Conservation (phyloP, 1,140 invertebrate species). For the Bradysia coprophila region DNA sequence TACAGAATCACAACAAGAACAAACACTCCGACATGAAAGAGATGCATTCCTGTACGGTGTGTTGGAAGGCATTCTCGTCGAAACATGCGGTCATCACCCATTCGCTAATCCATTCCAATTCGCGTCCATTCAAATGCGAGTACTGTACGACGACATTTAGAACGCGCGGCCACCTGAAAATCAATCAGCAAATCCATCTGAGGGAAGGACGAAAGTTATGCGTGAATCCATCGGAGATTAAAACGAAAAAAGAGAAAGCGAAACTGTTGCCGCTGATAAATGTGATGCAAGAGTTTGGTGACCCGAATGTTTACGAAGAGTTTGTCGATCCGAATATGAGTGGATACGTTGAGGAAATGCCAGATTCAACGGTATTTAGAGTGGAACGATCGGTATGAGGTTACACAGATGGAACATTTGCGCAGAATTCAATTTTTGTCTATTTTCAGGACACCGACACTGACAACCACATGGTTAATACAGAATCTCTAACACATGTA, state of each 20-base stretch:
- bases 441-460: too few species aligned
- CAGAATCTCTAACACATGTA: too few species aligned
- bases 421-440: too few species aligned
- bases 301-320: too few species aligned
- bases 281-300: too few species aligned
- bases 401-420: too few species aligned
- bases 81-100: slow-evolving; percentile 13
- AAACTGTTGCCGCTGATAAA: not conserved
- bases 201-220: not conserved
- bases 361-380: too few species aligned
- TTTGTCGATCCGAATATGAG: too few species aligned
- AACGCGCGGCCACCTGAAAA: slow-evolving; percentile 13
- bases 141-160: slow-evolving; percentile 34
- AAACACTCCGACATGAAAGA: not conserved
- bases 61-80: slow-evolving; percentile 7
- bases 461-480: too few species aligned
- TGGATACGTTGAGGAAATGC: not conserved
- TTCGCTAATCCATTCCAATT: slow-evolving; percentile 16
- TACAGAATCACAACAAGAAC: slow-evolving; percentile 1
- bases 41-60: slow-evolving; percentile 7
- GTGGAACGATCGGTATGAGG: too few species aligned
- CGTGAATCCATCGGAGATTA: not conserved
- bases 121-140: slow-evolving; percentile 18
- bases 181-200: slow-evolving; percentile 20
- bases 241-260: not conserved